These are phyloP conservation scores for Lordiphosa mommai DNA, from an alignment of 1,140 invertebrate genomes.

Conservation along the genomic window DNA sequence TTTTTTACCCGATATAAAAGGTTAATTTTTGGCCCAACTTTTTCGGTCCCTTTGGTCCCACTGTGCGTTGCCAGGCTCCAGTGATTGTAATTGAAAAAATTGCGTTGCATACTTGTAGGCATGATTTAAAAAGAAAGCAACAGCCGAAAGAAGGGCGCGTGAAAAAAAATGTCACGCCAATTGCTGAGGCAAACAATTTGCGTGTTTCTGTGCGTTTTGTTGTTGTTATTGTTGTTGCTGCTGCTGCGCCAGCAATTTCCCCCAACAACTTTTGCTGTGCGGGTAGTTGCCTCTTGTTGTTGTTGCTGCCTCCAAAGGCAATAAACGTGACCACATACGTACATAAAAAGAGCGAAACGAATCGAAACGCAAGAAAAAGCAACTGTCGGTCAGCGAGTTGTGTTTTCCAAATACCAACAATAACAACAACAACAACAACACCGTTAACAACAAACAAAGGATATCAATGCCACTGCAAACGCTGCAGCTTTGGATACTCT, in stretches of 20 bases:
- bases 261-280: too few relatives aligned
- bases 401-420: too few relatives aligned
- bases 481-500: too few relatives aligned
- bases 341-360: conserved; percentile 2
- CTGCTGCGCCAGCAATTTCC: conserved; percentile 12
- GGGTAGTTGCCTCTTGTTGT: background rate
- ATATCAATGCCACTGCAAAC: too few relatives aligned
- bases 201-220: background rate
- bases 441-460: too few relatives aligned
- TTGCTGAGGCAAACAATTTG: conserved; percentile 48
- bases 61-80: conserved; percentile 10
- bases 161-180: conserved; percentile 26
- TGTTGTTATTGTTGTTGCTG: conserved; percentile 7
- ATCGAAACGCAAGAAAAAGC: too few relatives aligned
- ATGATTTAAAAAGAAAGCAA: conserved; percentile 24
- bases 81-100: conserved; percentile 42
- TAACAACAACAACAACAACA: too few relatives aligned
- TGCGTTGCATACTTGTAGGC: conserved; percentile 47
- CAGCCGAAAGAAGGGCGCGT: background rate
- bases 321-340: conserved; percentile 41
- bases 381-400: too few relatives aligned
- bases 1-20: too few relatives aligned
- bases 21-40: too few relatives aligned
- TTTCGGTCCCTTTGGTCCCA: too few relatives aligned
- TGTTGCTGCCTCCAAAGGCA: conserved; percentile 40